Conservation (phyloP, 2,797 vertebrate genomes). For the Cottoperca gobio region DNA sequence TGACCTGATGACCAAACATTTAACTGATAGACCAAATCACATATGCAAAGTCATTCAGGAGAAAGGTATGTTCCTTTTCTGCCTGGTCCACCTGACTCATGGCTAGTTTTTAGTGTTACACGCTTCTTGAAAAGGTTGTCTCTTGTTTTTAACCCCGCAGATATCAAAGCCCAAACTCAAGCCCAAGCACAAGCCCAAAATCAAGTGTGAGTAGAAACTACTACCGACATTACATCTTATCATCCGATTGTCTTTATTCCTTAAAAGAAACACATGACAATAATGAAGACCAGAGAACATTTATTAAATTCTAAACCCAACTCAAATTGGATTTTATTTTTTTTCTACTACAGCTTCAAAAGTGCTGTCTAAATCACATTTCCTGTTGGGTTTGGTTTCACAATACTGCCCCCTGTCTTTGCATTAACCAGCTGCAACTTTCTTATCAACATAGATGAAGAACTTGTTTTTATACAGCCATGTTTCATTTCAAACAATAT, state of each 20-base stretch:
- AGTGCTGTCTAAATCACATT: not conserved
- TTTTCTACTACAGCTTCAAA: not conserved
- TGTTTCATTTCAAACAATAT: not conserved
- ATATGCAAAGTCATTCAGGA: slow-evolving; percentile 91
- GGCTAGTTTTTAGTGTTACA: not conserved
- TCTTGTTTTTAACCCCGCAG: slow-evolving; percentile 69
- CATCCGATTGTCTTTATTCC: slow-evolving; percentile 24
- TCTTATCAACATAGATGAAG: not conserved
- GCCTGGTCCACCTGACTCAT: slow-evolving; percentile 9
- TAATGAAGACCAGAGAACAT: slow-evolving; percentile 18
- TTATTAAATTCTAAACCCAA: not conserved
- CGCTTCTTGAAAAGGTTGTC: slow-evolving; percentile 42
- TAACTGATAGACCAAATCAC: slow-evolving; percentile 89
- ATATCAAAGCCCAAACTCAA: slow-evolving; percentile 66
- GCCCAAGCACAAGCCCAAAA: too few relatives aligned
- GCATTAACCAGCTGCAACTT: not conserved
- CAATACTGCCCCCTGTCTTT: not conserved
- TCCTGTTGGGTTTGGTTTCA: not conserved
- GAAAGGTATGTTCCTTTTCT: slow-evolving; percentile 76
- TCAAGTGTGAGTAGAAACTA: slow-evolving; percentile 74
- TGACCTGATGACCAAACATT: slow-evolving; percentile 94
- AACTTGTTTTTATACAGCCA: not conserved
- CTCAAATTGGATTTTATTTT: not conserved
- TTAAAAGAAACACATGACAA: slow-evolving; percentile 31
- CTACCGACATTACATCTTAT: slow-evolving; percentile 29